Evolutionary conservation across 35 echinoderm and acorn worm genomes (phyloP).

Genomic region (Lytechinus pictus): DNA sequence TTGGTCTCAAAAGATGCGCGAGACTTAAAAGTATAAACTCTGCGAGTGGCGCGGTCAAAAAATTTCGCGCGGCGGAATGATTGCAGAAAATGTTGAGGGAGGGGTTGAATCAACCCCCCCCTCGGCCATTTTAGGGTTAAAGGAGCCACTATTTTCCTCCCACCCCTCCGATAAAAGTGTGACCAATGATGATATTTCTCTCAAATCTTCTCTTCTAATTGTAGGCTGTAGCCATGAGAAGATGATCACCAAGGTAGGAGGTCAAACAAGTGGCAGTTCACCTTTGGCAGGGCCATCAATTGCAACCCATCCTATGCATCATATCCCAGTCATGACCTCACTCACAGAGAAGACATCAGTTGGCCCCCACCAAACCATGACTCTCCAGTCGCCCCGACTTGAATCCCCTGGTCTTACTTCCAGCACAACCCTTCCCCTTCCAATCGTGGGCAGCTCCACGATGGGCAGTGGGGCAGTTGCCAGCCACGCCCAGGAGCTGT

Average conservation of each 20-base stretch:
- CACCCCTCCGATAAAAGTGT: no score
- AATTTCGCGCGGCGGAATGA: no score
- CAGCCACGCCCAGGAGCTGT: constrained; percentile 54
- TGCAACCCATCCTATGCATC: not conserved
- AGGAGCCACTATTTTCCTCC: no score
- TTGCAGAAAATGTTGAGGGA: no score
- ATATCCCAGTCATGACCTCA: not conserved
- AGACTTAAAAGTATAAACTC: no score
- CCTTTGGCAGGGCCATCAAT: not conserved
- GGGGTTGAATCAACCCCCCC: no score
- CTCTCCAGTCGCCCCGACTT: not conserved
- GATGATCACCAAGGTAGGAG: not conserved
- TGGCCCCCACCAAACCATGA: not conserved
- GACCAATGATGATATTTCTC: not conserved
- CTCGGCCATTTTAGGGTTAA: no score
- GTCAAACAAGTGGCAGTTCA: not conserved
- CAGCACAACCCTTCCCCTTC: not conserved
- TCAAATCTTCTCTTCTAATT: not conserved
- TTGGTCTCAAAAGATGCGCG: no score
- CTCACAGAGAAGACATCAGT: not conserved
- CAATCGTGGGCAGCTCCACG: constrained; percentile 14
- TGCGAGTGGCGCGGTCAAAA: no score
- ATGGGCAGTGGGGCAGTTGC: not conserved
- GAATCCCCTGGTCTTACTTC: not conserved
- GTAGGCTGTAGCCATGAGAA: not conserved